These are phyloP conservation scores for Bostrychus sinensis DNA, from an alignment of 2,113 vertebrate species.

Conservation along the genomic window DNA sequence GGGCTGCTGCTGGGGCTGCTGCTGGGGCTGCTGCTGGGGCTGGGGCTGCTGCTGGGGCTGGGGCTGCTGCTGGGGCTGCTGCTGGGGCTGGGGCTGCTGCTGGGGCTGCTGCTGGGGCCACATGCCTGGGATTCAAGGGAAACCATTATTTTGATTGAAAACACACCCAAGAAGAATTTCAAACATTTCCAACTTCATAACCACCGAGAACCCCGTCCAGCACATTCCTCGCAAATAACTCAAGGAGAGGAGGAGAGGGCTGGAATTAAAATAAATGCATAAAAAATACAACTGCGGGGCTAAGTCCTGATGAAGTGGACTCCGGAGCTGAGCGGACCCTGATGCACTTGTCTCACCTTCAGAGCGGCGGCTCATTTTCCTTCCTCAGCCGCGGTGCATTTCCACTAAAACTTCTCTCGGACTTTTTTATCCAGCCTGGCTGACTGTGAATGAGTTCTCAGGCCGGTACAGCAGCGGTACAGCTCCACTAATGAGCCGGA, in stretches of 20 bases:
- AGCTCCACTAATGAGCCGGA: background rate
- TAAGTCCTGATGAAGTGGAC: background rate
- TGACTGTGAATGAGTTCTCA: no score
- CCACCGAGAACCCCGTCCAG: background rate
- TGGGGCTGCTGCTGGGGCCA: slow-evolving; percentile 8
- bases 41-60: background rate
- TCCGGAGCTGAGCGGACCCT: background rate
- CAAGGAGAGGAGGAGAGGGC: background rate
- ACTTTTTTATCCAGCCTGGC: no score
- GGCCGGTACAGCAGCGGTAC: background rate
- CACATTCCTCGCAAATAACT: slow-evolving; percentile 1
- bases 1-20: background rate
- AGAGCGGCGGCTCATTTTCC: background rate
- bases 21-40: no score
- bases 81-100: background rate
- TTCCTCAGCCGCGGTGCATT: background rate
- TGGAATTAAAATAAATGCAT: background rate
- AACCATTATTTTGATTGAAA: slow-evolving; percentile 24
- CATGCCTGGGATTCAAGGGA: slow-evolving; percentile 44
- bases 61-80: background rate
- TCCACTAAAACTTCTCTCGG: background rate
- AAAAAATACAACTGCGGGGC: background rate
- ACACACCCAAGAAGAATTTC: slow-evolving; percentile 18
- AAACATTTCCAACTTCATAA: background rate
- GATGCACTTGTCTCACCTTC: slow-evolving; percentile 43